Percentiles rank a stretch among this genome's conserved stretches.
phyloP scores from a whole-genome alignment of 2,797 vertebrate species.

The Esox masquinongy region DNA sequence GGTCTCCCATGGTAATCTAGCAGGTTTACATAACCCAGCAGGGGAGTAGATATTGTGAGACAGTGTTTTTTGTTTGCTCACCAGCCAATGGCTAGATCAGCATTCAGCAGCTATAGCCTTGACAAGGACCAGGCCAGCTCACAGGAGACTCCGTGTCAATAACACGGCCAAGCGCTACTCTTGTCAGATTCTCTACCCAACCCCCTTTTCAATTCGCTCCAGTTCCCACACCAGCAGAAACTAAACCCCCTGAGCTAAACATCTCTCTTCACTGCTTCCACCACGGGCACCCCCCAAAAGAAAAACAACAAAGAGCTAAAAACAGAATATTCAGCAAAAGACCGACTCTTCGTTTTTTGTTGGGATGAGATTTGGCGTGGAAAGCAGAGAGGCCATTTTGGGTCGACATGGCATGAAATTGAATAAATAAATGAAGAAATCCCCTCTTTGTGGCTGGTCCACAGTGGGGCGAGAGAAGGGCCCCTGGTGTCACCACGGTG shows the following conservation, averaged over 20 bases:
- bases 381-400: conserved; percentile 71
- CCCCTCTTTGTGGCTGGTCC: conserved; percentile 81
- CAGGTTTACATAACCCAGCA: conserved; percentile 14
- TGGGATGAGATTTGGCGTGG: conserved; percentile 50
- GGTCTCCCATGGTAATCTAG: conserved; percentile 9
- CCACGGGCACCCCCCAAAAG: conserved; percentile 47
- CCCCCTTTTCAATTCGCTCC: conserved; percentile 56
- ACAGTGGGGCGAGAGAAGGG: conserved; percentile 82
- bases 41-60: neutral
- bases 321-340: conserved; percentile 68
- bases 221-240: conserved; percentile 68
- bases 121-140: conserved; percentile 32
- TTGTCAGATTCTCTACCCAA: conserved; percentile 54
- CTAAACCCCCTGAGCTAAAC: conserved; percentile 12
- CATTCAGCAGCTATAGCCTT: conserved; percentile 50
- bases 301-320: conserved; percentile 65
- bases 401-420: conserved; percentile 76
- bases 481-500: conserved; percentile 60
- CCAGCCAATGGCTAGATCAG: conserved; percentile 45
- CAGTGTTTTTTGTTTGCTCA: conserved; percentile 34
- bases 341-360: conserved; percentile 48
- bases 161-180: conserved; percentile 42
- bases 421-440: conserved; percentile 86
- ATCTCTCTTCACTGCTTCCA: conserved; percentile 57
- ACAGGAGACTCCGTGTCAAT: conserved; percentile 58